Base-by-base conservation (phyloP, 2,888 invertebrate genomes). In the Anodontia alba region DNA sequence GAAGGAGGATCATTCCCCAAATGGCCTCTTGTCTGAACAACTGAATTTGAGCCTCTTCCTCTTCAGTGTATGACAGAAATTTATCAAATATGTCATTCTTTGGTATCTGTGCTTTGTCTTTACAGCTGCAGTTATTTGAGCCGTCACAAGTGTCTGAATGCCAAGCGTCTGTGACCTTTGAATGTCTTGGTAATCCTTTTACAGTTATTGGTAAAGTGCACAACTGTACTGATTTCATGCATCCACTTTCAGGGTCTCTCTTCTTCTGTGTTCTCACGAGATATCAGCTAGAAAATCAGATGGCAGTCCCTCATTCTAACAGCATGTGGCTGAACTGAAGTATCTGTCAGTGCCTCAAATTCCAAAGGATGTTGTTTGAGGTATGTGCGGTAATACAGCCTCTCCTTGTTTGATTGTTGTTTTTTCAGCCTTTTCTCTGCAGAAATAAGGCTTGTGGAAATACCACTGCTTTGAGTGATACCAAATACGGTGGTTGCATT, bases 351-450 rank as follows among this genome's bases (percentile, higher is more conserved):
- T 33, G 62, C 62, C 33, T 62, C 33, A 26, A 62, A 79, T 15
- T 23, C 26, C 36, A 74, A 20, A 26, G 69, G 74, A 49, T 74
- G 68, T 36, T 69, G 31, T 29, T 54, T 54, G 17, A 79, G 15
- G 29, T 74, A 79, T 46, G 74, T 70, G 3, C 42, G 26, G 43
- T 31, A 79, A 33, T 79, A 69, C 8, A 49, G 42, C 23, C 38
- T 33, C 23, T 79, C 78, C 31, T 26, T 36, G 7, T 57, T 29
- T 10, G 78, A 43, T 31, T 20, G 10, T 36, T 33, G 38, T 26
- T 38, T 79, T 74, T n/a, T 74, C 20, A n/a, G 57, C 57, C n/a
- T 69, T 17, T 5, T 26, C 31, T 78, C 78, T 43, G 78, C 78
- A 23, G 66, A 54, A 33, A 23, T 49, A 15, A 72, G 17, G n/a